A percentile compares a stretch with the other conserved stretches of the same genome.
These are phyloP conservation scores for Oryzias celebensis DNA, from an alignment of 2,113 vertebrate genomes.

Conservation along the genomic window DNA sequence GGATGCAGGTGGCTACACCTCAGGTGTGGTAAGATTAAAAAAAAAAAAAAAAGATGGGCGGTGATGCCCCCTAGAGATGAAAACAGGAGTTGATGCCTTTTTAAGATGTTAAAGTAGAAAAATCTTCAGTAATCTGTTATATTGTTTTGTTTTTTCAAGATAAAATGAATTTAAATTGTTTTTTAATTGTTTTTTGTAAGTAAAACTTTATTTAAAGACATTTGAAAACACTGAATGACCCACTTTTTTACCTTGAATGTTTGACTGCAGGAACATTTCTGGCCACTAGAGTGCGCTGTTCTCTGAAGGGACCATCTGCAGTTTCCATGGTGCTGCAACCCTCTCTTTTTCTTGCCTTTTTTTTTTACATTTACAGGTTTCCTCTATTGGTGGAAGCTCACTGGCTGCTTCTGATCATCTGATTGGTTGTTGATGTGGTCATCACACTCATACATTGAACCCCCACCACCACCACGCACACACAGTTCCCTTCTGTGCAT, in stretches of 20 bases:
- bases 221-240: background rate
- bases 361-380: slow-evolving; percentile 23
- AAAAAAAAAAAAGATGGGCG: slow-evolving; percentile 1
- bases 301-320: slow-evolving; percentile 19
- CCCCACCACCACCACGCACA: background rate
- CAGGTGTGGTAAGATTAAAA: slow-evolving; percentile 24
- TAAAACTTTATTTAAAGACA: background rate
- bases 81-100: background rate
- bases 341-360: slow-evolving; percentile 23
- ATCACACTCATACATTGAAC: slow-evolving; percentile 43
- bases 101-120: background rate
- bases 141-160: no score
- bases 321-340: slow-evolving; percentile 65
- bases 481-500: slow-evolving; percentile 18
- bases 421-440: slow-evolving; percentile 77
- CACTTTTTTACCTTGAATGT: no score
- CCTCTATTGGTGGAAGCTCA: slow-evolving; percentile 48
- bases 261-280: background rate
- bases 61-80: slow-evolving; percentile 42
- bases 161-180: background rate
- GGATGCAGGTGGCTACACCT: slow-evolving; percentile 27
- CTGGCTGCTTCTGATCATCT: slow-evolving; percentile 33
- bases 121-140: background rate
- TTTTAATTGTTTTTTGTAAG: background rate
- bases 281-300: slow-evolving; percentile 55